These are phyloP conservation scores for Crossoptilon crossoptilon DNA, from an alignment of 2,797 vertebrate genomes.

Conservation along the genomic window DNA sequence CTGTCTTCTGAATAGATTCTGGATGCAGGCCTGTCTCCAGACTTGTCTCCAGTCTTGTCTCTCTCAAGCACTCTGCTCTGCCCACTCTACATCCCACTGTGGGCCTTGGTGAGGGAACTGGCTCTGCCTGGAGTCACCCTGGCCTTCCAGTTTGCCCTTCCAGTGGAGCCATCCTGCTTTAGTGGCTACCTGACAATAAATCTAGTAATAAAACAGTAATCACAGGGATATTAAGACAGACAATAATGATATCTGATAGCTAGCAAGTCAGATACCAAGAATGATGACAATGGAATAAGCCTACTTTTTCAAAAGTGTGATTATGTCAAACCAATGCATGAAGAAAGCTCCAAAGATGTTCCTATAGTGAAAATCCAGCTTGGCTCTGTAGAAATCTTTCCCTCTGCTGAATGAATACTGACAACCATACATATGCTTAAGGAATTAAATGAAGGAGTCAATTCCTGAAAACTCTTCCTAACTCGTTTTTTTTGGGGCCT, in stretches of 20 bases:
- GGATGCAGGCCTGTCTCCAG: neutral
- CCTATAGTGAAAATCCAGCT: neutral
- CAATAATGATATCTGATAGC: neutral
- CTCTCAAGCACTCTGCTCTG: neutral
- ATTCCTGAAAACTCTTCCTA: neutral
- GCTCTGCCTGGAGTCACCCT: neutral
- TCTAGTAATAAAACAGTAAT: neutral
- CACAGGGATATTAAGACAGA: neutral
- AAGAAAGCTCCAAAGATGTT: neutral
- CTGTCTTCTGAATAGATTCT: neutral
- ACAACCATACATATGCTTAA: neutral
- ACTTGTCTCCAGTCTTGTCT: too few species aligned
- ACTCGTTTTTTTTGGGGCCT: neutral
- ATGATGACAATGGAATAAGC: neutral
- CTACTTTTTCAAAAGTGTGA: neutral
- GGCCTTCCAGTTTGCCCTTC: neutral
- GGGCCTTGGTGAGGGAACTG: neutral
- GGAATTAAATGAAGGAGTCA: neutral
- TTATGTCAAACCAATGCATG: neutral
- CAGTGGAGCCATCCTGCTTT: neutral
- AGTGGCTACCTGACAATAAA: neutral
- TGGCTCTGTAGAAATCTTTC: neutral
- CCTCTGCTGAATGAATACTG: neutral
- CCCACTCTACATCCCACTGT: neutral
- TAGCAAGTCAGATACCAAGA: neutral